Conservation (phyloP, 2,888 invertebrate genomes). For the Hyposoter dolosus region DNA sequence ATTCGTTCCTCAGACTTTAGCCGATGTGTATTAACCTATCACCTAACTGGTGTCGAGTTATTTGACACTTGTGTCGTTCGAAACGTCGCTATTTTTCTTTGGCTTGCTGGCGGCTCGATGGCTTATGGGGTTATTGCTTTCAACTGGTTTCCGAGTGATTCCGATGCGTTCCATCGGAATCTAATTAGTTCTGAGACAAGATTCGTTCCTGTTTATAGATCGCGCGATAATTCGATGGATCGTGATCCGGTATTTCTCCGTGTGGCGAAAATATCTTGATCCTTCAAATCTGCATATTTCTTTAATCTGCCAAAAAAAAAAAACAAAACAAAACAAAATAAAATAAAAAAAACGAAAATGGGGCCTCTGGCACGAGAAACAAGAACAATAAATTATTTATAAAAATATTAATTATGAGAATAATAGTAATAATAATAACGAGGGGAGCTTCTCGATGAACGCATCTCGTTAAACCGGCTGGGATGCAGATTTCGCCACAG, state of each 20-base stretch:
- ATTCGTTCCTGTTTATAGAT: neutral
- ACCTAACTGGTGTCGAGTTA: slow-evolving; percentile 19
- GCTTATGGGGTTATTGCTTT: neutral
- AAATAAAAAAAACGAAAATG: neutral
- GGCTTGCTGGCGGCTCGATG: neutral
- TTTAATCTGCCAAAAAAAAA: neutral
- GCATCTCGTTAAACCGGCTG: slow-evolving; percentile 62
- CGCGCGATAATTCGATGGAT: neutral
- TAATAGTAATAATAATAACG: slow-evolving; percentile 6
- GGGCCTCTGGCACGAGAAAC: neutral
- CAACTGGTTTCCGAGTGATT: neutral
- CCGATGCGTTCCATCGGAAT: neutral
- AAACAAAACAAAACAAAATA: neutral
- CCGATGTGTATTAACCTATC: slow-evolving; percentile 30
- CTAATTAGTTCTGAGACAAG: neutral
- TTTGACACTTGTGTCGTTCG: slow-evolving; percentile 19
- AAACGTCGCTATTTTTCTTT: slow-evolving; percentile 15
- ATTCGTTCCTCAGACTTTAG: neutral
- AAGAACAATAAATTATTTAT: slow-evolving; percentile 12
- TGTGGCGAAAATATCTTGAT: neutral
- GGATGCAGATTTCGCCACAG: slow-evolving; percentile 42
- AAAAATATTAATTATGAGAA: slow-evolving; percentile 24
- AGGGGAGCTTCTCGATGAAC: slow-evolving; percentile 8
- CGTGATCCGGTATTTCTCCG: neutral
- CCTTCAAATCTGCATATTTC: neutral